A percentile compares a stretch with the other conserved stretches of the same genome.
These are phyloP conservation scores for Noctuana brunneofusca DNA, from an alignment of 2,888 invertebrate genomes.

Conservation along the genomic window DNA sequence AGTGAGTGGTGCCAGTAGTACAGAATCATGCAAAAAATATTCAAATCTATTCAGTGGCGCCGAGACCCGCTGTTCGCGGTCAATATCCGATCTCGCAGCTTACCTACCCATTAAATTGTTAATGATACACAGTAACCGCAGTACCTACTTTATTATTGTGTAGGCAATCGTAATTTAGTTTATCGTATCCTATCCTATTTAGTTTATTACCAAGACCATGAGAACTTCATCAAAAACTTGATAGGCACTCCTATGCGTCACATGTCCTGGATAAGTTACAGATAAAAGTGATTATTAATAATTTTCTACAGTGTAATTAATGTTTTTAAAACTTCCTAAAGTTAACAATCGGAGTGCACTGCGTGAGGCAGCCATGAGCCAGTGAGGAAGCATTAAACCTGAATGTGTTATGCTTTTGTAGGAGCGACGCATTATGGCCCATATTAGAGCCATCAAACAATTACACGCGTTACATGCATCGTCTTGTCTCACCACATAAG, in stretches of 20 bases:
- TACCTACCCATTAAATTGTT: background rate
- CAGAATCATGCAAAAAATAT: constrained; percentile 31
- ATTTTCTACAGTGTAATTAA: background rate
- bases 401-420: constrained; percentile 7
- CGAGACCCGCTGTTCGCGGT: constrained; percentile 2
- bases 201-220: too few relatives aligned
- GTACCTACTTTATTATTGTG: too few relatives aligned
- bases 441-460: constrained; percentile 27
- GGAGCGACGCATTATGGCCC: constrained; percentile 15
- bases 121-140: background rate
- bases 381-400: background rate
- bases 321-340: background rate
- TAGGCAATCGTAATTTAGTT: too few relatives aligned
- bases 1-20: constrained; percentile 1
- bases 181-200: too few relatives aligned
- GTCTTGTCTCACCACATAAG: background rate
- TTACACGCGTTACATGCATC: constrained; percentile 14
- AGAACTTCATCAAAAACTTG: too few relatives aligned
- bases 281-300: too few relatives aligned
- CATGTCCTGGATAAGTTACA: too few relatives aligned
- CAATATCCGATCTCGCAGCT: constrained; percentile 1
- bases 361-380: background rate
- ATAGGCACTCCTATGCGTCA: too few relatives aligned
- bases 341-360: background rate
- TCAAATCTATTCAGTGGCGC: constrained; percentile 29